phyloP scores from a whole-genome alignment of 2,113 vertebrate genomes.

The Taxidea taxus region DNA sequence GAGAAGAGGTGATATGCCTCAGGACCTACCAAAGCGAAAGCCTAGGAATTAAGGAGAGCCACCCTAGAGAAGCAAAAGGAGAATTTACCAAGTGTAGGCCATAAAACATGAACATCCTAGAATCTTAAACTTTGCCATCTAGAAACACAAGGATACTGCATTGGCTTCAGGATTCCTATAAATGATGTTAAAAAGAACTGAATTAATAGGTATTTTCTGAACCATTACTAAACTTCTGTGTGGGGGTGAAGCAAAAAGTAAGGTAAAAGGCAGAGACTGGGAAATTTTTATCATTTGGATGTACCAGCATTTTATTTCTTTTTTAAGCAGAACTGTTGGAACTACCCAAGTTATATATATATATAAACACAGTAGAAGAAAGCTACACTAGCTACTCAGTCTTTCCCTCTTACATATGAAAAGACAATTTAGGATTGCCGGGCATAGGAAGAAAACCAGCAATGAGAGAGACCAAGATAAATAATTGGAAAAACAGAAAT shows the following conservation, averaged over 20 bases:
- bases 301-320: background rate
- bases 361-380: background rate
- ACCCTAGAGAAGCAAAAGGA: background rate
- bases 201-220: background rate
- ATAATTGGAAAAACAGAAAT: background rate
- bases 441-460: background rate
- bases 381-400: background rate
- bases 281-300: conserved; percentile 1
- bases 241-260: background rate
- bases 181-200: background rate
- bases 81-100: background rate
- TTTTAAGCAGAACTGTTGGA: background rate
- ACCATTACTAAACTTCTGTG: background rate
- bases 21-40: background rate
- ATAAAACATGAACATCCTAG: background rate
- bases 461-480: background rate
- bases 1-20: background rate
- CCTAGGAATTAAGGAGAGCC: background rate
- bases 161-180: background rate
- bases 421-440: background rate
- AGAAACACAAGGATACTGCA: background rate
- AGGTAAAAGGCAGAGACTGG: background rate
- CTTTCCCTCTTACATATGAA: background rate
- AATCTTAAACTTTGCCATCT: background rate
- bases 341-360: background rate